phyloP scores from a whole-genome alignment of 1,140 invertebrate species.

The Cydia fagiglandana region DNA sequence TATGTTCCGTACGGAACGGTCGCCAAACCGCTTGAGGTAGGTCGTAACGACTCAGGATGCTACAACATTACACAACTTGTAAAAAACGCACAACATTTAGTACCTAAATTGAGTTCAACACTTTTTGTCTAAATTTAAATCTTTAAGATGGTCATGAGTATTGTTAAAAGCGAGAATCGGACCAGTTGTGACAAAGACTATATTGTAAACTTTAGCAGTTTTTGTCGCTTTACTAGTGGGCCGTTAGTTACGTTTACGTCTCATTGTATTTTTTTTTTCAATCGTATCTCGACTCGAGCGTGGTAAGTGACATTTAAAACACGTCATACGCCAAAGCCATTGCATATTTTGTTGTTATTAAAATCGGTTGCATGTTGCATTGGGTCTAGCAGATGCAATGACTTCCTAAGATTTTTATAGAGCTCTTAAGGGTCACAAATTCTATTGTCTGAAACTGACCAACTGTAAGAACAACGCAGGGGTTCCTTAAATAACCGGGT shows the following conservation, averaged over 20 bases:
- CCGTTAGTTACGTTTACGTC: conserved; percentile 20
- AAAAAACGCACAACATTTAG: conserved; percentile 1
- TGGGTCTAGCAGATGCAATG: conserved; percentile 48
- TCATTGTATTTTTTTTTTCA: conserved; percentile 24
- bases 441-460: conserved; percentile 74
- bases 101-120: neutral
- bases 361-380: conserved; percentile 1
- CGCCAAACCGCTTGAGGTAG: conserved; percentile 1
- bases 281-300: neutral
- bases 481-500: conserved; percentile 65
- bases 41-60: conserved; percentile 12
- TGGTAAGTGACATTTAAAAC: neutral
- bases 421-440: conserved; percentile 48
- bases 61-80: conserved; percentile 13
- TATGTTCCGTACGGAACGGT: neutral
- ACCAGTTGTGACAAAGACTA: neutral
- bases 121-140: neutral
- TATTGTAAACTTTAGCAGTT: neutral
- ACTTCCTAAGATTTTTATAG: conserved; percentile 47
- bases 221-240: conserved; percentile 4
- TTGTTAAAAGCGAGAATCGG: neutral
- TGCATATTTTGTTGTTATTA: too few relatives aligned
- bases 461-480: conserved; percentile 59
- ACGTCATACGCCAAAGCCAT: too few relatives aligned
- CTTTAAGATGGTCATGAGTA: neutral